phyloP scores from a whole-genome alignment of 2,113 vertebrate species.

The Campylorhamphus procurvoides region DNA sequence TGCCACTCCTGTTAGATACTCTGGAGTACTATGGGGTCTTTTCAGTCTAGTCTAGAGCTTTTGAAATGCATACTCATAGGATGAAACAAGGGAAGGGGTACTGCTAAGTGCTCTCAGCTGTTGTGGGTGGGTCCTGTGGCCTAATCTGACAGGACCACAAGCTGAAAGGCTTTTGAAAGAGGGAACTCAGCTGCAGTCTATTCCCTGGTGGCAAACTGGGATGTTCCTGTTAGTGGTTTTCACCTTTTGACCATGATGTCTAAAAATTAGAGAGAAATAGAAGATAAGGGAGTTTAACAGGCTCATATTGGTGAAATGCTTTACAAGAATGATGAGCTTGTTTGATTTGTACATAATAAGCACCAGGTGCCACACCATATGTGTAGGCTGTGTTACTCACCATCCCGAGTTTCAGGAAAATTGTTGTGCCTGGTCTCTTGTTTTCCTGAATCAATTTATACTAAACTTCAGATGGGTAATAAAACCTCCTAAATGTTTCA shows the following conservation, averaged over 20 bases:
- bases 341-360: slow-evolving; percentile 29
- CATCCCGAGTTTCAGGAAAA: not conserved
- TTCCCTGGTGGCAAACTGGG: not conserved
- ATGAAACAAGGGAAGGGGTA: not conserved
- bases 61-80: not conserved
- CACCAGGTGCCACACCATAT: slow-evolving; percentile 22
- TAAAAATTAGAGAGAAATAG: not conserved
- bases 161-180: not conserved
- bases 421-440: not conserved
- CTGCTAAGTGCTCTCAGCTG: slow-evolving; percentile 2
- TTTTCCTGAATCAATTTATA: not conserved
- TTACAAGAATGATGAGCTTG: slow-evolving; percentile 31
- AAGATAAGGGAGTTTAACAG: not conserved
- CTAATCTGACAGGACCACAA: not conserved
- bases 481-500: not conserved
- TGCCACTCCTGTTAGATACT: not conserved
- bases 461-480: not conserved
- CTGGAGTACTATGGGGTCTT: accelerated
- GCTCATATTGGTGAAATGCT: not conserved
- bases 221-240: not conserved
- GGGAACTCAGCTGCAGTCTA: not conserved
- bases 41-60: not conserved
- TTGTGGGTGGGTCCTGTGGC: not conserved
- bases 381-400: not conserved
- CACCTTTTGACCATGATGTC: not conserved